Percentiles rank a stretch among this genome's conserved stretches.
Conservation (phyloP, 2,113 vertebrate genomes). For the Vidua macroura region DNA sequence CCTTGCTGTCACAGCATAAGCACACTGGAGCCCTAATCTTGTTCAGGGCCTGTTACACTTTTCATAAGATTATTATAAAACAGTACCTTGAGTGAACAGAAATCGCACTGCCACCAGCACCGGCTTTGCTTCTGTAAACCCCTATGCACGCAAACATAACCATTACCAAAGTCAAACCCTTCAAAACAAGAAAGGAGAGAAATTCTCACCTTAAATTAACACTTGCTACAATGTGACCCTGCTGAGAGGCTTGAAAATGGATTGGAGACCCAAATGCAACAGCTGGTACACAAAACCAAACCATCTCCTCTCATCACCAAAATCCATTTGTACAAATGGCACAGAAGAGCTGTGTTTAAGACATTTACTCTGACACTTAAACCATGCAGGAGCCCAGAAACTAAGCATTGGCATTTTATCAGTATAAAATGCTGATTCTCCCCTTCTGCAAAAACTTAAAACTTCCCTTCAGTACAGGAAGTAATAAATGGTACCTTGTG, state of each 20-base stretch:
- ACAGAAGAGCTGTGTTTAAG: not conserved
- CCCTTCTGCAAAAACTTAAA: not conserved
- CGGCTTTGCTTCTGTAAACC: not conserved
- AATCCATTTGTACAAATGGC: not conserved
- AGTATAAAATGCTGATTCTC: not conserved
- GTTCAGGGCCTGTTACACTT: not conserved
- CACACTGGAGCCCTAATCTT: not conserved
- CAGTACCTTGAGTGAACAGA: not conserved
- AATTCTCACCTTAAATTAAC: not conserved
- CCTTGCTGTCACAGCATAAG: not conserved
- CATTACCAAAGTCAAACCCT: not conserved
- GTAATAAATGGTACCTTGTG: not conserved
- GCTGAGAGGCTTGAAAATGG: not conserved
- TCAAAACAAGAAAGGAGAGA: not conserved
- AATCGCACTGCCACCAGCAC: not conserved
- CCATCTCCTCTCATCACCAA: not conserved
- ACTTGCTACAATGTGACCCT: not conserved
- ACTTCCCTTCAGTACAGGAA: not conserved
- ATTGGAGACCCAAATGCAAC: not conserved
- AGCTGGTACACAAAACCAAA: not conserved
- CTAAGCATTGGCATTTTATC: not conserved
- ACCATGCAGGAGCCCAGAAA: not conserved
- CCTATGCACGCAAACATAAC: rapidly evolving
- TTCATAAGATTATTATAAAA: not conserved
- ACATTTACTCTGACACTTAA: not conserved